Evolutionary conservation across 2,113 vertebrate species (phyloP).

Genomic region (Benthochromis sp.): DNA sequence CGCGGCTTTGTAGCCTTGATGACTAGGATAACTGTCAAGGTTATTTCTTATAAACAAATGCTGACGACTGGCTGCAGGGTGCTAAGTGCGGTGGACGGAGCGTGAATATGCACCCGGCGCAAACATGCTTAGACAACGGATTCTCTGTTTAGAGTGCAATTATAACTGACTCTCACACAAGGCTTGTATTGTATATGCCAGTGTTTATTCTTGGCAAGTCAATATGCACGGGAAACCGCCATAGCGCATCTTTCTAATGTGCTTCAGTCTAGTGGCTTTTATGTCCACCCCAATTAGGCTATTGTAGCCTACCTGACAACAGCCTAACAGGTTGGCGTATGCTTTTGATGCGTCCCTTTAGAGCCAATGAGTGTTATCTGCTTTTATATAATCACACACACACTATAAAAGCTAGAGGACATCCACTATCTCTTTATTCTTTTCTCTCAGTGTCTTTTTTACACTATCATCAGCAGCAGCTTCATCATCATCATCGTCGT

Average conservation of each 20-base stretch:
- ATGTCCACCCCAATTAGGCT: conserved; percentile 12
- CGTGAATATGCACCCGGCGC: conserved; percentile 16
- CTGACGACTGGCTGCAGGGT: conserved; percentile 41
- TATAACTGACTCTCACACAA: conserved; percentile 27
- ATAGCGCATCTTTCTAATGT: neutral
- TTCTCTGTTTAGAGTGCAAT: conserved; percentile 31
- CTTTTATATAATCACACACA: conserved; percentile 8
- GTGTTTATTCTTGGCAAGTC: conserved; percentile 9
- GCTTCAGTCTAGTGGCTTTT: neutral
- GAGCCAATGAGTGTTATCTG: conserved; percentile 16
- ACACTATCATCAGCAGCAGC: conserved; percentile 5
- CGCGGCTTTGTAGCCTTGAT: conserved; percentile 1
- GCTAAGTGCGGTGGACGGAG: conserved; percentile 22
- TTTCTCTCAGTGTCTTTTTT: neutral
- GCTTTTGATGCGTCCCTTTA: conserved; percentile 7
- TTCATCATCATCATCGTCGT: conserved; percentile 31
- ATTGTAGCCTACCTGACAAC: conserved; percentile 35
- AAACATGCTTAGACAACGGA: conserved; percentile 47
- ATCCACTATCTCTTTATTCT: neutral
- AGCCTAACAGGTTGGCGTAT: conserved; percentile 47
- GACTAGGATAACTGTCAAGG: conserved; percentile 49
- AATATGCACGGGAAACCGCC: neutral
- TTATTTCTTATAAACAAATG: conserved; percentile 49
- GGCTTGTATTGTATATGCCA: neutral
- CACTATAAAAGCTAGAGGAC: neutral